Evolutionary conservation across 1,140 invertebrate species (phyloP).

Genomic region (Pseudomyrmex dendroicus): DNA sequence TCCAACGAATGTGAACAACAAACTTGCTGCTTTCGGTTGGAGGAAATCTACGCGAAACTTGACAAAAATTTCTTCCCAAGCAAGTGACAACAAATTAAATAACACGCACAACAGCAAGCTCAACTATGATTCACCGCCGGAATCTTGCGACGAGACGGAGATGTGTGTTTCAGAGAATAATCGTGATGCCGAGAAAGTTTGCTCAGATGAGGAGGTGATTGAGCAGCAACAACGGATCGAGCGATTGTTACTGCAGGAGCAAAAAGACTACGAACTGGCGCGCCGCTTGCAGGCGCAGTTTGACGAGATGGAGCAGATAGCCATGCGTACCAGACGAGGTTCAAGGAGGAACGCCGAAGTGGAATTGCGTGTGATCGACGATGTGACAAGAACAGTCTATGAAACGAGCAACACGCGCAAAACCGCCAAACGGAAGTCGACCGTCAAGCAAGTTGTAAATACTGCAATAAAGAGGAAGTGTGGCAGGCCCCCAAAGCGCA

Average conservation of each 20-base stretch:
- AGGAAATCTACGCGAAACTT: constrained; percentile 57
- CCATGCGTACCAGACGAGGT: constrained; percentile 79
- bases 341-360: constrained; percentile 52
- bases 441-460: constrained; percentile 31
- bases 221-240: constrained; percentile 80
- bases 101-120: constrained; percentile 19
- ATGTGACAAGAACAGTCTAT: constrained; percentile 21
- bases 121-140: constrained; percentile 56
- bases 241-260: constrained; percentile 78
- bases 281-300: constrained; percentile 80
- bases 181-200: background rate
- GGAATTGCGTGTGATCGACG: constrained; percentile 52
- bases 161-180: constrained; percentile 31
- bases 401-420: constrained; percentile 33
- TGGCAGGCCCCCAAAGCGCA: constrained; percentile 70
- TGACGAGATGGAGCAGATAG: constrained; percentile 79
- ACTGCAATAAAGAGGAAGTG: constrained; percentile 66
- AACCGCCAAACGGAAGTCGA: constrained; percentile 54
- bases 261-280: constrained; percentile 81
- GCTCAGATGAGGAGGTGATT: constrained; percentile 74
- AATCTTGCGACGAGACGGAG: constrained; percentile 54
- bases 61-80: constrained; percentile 25
- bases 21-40: background rate
- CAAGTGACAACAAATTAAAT: constrained; percentile 7
- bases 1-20: constrained; percentile 6